Evolutionary conservation across 2,113 vertebrate species (phyloP), one percentile per base, ranked within the genome.

Genomic region (Steatornis caripensis): DNA sequence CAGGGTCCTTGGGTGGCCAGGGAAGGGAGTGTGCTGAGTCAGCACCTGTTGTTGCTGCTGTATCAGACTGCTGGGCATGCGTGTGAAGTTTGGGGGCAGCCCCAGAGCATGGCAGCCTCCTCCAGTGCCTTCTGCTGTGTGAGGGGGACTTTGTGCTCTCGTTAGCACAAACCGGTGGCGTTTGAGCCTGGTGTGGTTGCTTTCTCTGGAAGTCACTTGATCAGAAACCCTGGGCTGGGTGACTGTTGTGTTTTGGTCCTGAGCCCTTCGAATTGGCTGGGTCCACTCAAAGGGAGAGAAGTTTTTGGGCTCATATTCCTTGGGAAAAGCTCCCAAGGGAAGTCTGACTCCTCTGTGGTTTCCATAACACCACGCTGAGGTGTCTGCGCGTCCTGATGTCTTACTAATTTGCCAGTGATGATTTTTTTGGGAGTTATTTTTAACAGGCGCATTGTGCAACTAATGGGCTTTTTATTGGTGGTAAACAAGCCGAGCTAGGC

Each of bases 391-490:
- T 96, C 86, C 81, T 85, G 71, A 84, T 92, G 88, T 95, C 90
- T 88, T 95, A 95, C 86, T 96, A 93, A 96, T 96, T 95, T 95
- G 89, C 76, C 84, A 89, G 89, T 72, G 81, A 97, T 95, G 80
- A 92, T 81, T 96, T 95, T 93, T 92, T 90, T 90, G 43, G 0
- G 32, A 79, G 92, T 93, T 97, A 95, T 97, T 97, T 94, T 96
- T 94, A 97, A 95, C 86, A 82, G 70, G 65, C 15, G 0, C 49
- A 43, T 95, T 97, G 92, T 91, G 87, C 89, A 97, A 95, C 89
- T 97, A 96, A 95, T 96, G 58, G 61, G 90, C 72, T 90, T 94
- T 95, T 96, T 96, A 95, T 93, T 96, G 89, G 83, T 91, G 93
- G 93, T 89, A 96, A 97, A 94, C 89, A 94, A 95, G 69, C 65